Conservation (phyloP, 2,888 invertebrate species). For the Nymphalis c-album region DNA sequence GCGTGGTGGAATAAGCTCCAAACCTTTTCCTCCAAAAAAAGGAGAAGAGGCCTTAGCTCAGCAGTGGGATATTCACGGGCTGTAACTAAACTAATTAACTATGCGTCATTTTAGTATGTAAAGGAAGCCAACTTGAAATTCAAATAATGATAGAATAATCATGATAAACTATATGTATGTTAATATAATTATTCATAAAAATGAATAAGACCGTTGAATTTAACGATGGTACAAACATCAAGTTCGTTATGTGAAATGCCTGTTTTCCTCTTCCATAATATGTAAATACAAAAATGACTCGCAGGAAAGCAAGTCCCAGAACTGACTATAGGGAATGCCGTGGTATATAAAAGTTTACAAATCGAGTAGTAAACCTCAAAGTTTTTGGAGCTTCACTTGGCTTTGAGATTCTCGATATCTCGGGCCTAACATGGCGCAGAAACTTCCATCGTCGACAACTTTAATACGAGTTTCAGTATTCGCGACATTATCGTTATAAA, state of each 20-base stretch:
- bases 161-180: too few species aligned
- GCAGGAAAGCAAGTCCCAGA: not conserved
- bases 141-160: too few species aligned
- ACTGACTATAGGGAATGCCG: conserved; percentile 4
- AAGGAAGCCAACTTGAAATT: too few species aligned
- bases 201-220: not conserved
- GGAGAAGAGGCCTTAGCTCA: too few species aligned
- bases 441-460: conserved; percentile 18
- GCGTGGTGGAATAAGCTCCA: too few species aligned
- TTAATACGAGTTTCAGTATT: conserved; percentile 17
- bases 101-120: too few species aligned
- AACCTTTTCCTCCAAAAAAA: too few species aligned
- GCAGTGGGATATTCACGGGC: too few species aligned
- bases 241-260: not conserved
- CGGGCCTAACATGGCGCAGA: conserved; percentile 23
- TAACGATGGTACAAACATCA: not conserved
- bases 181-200: too few species aligned
- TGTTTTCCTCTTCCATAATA: too few species aligned
- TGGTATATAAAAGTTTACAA: conserved; percentile 40
- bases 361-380: conserved; percentile 41
- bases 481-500: conserved; percentile 18
- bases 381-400: conserved; percentile 36
- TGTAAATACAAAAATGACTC: conserved; percentile 7
- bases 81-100: too few species aligned
- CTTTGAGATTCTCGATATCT: conserved; percentile 35